Evolutionary conservation across 2,888 invertebrate species (phyloP).

Genomic region (Epiblema foenella): DNA sequence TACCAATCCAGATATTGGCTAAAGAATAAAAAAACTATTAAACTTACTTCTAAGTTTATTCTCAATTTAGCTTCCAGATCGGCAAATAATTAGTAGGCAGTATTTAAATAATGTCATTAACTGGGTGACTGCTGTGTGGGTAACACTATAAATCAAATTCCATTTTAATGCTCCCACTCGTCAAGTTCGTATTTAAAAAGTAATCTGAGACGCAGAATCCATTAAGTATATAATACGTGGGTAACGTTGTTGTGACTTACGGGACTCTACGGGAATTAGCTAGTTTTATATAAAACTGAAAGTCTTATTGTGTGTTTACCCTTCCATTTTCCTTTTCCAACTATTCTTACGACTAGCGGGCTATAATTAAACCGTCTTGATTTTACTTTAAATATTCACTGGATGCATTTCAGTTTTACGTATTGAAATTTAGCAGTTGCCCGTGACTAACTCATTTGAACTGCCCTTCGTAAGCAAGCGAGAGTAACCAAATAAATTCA

Average conservation of each 20-base stretch:
- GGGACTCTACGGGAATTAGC: not conserved
- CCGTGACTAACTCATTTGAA: no score
- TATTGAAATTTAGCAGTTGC: no score
- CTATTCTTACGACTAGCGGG: not conserved
- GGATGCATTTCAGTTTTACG: no score
- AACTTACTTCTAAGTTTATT: no score
- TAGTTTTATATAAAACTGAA: not conserved
- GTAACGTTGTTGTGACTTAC: slow-evolving; percentile 4
- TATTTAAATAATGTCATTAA: no score
- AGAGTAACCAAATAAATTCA: no score
- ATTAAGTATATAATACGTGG: slow-evolving; percentile 24
- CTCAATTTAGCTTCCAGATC: no score
- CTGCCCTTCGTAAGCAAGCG: no score
- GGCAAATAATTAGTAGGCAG: no score
- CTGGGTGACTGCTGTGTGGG: no score
- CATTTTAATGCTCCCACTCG: not conserved
- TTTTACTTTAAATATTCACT: not conserved
- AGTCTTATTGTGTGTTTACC: not conserved
- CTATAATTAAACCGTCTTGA: not conserved
- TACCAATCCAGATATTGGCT: no score
- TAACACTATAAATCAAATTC: not conserved
- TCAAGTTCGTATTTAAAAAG: slow-evolving; percentile 21
- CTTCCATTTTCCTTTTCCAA: not conserved
- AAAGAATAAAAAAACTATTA: no score
- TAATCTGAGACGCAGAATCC: slow-evolving; percentile 22